Evolutionary conservation across 2,888 invertebrate genomes (phyloP).

Genomic region (Teinopalpus imperialis): DNA sequence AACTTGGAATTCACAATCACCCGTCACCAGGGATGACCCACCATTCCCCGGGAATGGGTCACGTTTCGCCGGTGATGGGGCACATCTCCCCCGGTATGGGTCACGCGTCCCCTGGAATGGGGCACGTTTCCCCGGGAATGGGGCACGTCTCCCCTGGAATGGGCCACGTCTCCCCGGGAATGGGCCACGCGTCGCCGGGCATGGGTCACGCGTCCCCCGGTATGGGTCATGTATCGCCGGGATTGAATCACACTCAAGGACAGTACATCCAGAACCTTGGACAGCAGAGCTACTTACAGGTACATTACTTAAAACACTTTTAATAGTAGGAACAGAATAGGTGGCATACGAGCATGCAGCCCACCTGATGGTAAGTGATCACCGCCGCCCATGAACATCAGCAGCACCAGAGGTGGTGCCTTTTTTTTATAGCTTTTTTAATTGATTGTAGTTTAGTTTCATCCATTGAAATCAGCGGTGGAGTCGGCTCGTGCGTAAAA

Average conservation of each 20-base stretch:
- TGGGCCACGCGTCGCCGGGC: conserved; percentile 34
- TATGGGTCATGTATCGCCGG: conserved; percentile 39
- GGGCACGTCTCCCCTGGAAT: conserved; percentile 31
- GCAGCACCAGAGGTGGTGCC: too few relatives aligned
- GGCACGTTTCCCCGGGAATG: conserved; percentile 34
- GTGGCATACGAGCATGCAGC: too few relatives aligned
- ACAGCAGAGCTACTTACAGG: conserved; percentile 19
- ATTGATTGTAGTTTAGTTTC: too few relatives aligned
- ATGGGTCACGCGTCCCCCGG: conserved; percentile 41
- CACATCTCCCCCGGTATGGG: conserved; percentile 36
- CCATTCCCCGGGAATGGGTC: conserved; percentile 33
- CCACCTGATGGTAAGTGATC: too few relatives aligned
- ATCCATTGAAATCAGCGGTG: too few relatives aligned
- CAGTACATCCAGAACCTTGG: conserved; percentile 21
- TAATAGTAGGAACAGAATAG: too few relatives aligned
- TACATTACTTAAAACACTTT: neutral
- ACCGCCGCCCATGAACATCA: too few relatives aligned
- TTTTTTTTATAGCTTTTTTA: too few relatives aligned
- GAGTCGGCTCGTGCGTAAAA: too few relatives aligned
- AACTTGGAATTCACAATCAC: conserved; percentile 22
- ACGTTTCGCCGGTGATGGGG: conserved; percentile 37
- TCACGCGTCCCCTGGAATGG: conserved; percentile 38
- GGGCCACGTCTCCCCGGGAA: conserved; percentile 37
- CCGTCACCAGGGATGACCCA: conserved; percentile 23
- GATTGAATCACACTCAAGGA: conserved; percentile 34